Base-by-base conservation (phyloP, 2,888 invertebrate genomes). In the Lasioglossum leucozonium region DNA sequence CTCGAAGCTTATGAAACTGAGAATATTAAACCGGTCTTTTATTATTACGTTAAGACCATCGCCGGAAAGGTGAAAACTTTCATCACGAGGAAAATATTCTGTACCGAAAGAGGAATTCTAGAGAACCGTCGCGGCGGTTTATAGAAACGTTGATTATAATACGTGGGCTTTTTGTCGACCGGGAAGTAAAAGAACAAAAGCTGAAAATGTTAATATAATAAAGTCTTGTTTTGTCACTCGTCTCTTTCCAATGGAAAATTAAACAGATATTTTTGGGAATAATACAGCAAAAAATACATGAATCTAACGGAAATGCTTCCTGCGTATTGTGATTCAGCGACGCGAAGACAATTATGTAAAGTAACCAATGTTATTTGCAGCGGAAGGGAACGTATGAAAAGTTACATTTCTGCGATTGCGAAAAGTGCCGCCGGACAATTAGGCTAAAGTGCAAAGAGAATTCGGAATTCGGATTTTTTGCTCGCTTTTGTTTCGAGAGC, bases 141-240 rank as follows among this genome's bases (percentile, higher is more conserved):
- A 40, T 71, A 40, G 58, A 22, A 47, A 51, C 13, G 47, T n/a
- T 30, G n/a, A 5, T 6, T 16, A 26, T 72, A 62, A 34, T 55
- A 55, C 55, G 37, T n/a, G 30, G 34, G 40, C 11, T 72, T 47
- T 77, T 72, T 72, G n/a, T 5, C 11, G 40, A 30, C 4, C 4
- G 13, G 22, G 44, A 47, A 58, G 44, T 34, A 22, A 42, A 18
- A 51, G 8, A 42, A 65, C 37, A 30, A 10, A 22, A 26, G 16
- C 4, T 13, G 30, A 40, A 80, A 77, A 77, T 81, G n/a, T 81
- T 81, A 77, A 77, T 72, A 71, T 81, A 77, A 77, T 72, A 58
- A 72, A 40, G 11, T 71, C 6, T 4, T 13, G 16, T n/a, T 0
- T 8, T 22, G 44, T 30, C n/a, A 55, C 34, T n/a, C 22, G n/a